These are phyloP conservation scores for Edolisoma coerulescens DNA, from an alignment of 2,113 vertebrate species.

Conservation along the genomic window DNA sequence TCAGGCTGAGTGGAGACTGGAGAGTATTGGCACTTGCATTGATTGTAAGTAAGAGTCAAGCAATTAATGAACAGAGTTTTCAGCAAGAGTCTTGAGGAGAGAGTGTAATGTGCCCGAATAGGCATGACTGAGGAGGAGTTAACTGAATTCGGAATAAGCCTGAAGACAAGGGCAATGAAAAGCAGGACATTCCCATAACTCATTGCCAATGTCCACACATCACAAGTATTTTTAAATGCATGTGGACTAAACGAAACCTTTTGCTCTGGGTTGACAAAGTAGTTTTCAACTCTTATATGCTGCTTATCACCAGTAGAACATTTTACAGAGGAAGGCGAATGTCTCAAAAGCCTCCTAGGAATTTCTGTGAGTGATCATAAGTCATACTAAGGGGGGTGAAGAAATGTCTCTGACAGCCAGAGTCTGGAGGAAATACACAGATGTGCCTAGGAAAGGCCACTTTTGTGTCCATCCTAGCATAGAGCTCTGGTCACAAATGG, in stretches of 20 bases:
- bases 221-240: not conserved
- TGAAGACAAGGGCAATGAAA: not conserved
- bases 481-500: not conserved
- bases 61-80: conserved; percentile 61
- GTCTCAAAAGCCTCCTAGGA: not conserved
- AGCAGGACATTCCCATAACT: not conserved
- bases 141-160: not conserved
- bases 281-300: not conserved
- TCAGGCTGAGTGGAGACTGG: conserved; percentile 27
- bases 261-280: not conserved
- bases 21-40: conserved; percentile 40
- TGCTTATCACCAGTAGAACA: not conserved
- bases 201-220: not conserved
- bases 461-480: not conserved
- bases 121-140: conserved; percentile 4
- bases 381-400: not conserved
- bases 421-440: not conserved
- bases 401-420: not conserved
- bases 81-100: conserved; percentile 2
- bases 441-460: not conserved
- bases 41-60: conserved; percentile 45
- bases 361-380: not conserved
- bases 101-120: not conserved
- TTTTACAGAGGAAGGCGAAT: not conserved
- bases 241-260: not conserved